Evolutionary conservation across 2,888 invertebrate species (phyloP), one percentile per base, ranked within the genome.

Genomic region (Drosophila subsilvestris): DNA sequence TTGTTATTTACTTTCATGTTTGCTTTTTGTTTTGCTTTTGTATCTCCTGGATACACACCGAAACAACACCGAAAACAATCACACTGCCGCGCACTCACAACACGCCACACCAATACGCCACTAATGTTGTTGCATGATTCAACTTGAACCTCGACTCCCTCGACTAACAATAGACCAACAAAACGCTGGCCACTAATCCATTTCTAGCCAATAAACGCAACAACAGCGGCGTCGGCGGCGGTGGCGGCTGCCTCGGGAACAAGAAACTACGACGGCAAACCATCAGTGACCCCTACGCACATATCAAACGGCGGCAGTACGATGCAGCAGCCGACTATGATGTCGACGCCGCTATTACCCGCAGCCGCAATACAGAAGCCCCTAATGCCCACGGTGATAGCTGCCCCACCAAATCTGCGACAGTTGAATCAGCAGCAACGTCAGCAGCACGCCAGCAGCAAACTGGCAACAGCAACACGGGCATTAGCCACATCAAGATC

Each of bases 251-350:
- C 60, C 58, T 22, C 74, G 65, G 56, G 60, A 63, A 47, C 32
- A 76, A 87, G 82, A 90, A 90, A 80, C 68, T 85, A 77, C 90
- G 90, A 86, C 89, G 91, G 84, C 81, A 90, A 81, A 90, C 90
- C 80, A 90, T 90, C 80, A 89, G 90, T 65, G 90, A 89, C 89
- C 90, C 91, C 84, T 90, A 88, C 88, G 87, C 88, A 88, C 87
- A 88, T 90, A 88, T 90, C 88, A 82, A 83, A 75, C 76, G 87
- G 80, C 62, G 81, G 76, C 55, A 79, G 79, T 77, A 78, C 76
- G 80, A 74, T 79, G 32, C 32, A 32, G 12, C 32, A 32, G 12
- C 37, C 37, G n/a, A 37, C 37, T 37, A 37, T 70, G 57, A 60
- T 55, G 44, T 29, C 27, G 29, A 56, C 55, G 53, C 78, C 80